Conservation (phyloP, 2,888 invertebrate genomes). For the Metopia argyrocephala region DNA sequence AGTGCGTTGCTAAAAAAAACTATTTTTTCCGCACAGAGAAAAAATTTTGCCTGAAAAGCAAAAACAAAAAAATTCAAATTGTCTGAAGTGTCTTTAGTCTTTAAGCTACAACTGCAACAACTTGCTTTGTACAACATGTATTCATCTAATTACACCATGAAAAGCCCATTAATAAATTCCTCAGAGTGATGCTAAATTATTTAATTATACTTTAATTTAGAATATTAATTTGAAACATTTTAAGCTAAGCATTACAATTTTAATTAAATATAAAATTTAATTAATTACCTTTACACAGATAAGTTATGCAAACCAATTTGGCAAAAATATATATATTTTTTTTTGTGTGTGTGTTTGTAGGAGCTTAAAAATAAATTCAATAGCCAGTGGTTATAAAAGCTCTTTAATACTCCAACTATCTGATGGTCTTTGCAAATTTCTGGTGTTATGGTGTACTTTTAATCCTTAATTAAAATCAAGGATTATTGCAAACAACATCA, state of each 20-base stretch:
- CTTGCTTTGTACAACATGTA: too few relatives aligned
- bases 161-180: too few relatives aligned
- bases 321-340: not conserved
- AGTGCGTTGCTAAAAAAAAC: too few relatives aligned
- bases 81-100: too few relatives aligned
- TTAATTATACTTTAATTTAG: too few relatives aligned
- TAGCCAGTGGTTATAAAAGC: slow-evolving; percentile 23
- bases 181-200: too few relatives aligned
- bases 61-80: too few relatives aligned
- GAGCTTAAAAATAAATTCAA: slow-evolving; percentile 30
- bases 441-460: slow-evolving; percentile 15
- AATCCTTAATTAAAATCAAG: slow-evolving; percentile 65
- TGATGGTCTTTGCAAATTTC: not conserved
- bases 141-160: too few relatives aligned
- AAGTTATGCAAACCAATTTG: not conserved
- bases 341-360: too few relatives aligned
- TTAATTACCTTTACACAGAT: slow-evolving; percentile 35
- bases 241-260: not conserved
- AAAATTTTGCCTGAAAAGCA: too few relatives aligned
- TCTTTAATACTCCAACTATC: not conserved
- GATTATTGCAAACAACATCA: slow-evolving; percentile 53
- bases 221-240: not conserved
- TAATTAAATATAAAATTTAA: slow-evolving; percentile 17
- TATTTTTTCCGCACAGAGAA: too few relatives aligned
- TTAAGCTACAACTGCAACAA: too few relatives aligned